These are phyloP conservation scores for Temnothorax curvispinosus DNA, from an alignment of 1,140 invertebrate species.

Conservation along the genomic window DNA sequence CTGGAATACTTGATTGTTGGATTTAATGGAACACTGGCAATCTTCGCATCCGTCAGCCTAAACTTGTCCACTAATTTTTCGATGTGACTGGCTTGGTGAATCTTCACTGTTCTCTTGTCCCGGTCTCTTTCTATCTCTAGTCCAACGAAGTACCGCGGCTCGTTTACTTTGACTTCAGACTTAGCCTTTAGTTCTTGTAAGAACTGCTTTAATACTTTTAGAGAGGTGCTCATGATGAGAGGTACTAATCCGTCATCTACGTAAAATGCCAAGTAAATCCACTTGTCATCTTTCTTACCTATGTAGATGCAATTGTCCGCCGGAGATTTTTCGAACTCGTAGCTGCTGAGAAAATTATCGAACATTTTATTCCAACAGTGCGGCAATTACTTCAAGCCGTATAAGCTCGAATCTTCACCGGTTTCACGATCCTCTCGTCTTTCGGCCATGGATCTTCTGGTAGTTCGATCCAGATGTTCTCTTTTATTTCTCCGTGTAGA, in stretches of 20 bases:
- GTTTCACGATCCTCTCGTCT: slow-evolving; percentile 68
- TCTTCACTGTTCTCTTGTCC: neutral
- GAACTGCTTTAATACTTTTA: no score
- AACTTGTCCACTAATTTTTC: neutral
- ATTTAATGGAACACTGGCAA: neutral
- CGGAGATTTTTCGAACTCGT: no score
- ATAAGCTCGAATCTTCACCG: slow-evolving; percentile 73
- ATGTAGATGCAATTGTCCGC: slow-evolving; percentile 78
- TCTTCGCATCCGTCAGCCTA: neutral
- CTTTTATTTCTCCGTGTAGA: neutral
- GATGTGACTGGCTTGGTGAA: neutral
- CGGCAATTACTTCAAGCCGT: slow-evolving; percentile 79
- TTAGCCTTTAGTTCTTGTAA: no score
- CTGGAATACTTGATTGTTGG: neutral
- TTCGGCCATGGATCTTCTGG: neutral
- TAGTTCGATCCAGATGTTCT: slow-evolving; percentile 9
- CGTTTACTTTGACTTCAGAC: neutral
- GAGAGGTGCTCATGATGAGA: slow-evolving; percentile 58
- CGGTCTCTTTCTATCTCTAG: neutral
- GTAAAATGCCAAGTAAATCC: neutral
- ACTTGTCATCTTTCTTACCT: slow-evolving; percentile 27
- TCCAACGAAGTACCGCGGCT: neutral
- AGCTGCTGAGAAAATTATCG: no score
- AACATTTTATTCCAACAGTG: slow-evolving; percentile 24
- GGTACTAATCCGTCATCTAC: slow-evolving; percentile 50